These are phyloP conservation scores for Zapornia atra DNA, from an alignment of 2,113 vertebrate genomes.

Conservation along the genomic window DNA sequence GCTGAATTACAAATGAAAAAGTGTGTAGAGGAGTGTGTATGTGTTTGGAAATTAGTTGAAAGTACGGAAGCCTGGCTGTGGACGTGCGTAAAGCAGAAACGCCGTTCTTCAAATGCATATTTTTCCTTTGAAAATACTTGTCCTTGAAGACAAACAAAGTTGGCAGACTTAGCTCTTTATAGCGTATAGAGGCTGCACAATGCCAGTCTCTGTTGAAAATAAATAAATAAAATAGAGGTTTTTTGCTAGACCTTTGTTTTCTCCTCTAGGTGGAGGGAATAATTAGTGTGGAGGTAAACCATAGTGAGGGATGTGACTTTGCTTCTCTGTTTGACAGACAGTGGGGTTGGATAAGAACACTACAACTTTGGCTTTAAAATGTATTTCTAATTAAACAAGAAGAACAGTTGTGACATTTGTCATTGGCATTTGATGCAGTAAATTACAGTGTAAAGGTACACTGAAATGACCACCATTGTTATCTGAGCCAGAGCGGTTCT, in stretches of 20 bases:
- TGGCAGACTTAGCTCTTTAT: background rate
- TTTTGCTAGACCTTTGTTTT: background rate
- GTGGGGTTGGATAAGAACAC: background rate
- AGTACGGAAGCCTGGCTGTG: fast-evolving
- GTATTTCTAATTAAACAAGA: background rate
- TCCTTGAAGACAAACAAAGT: background rate
- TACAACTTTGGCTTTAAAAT: background rate
- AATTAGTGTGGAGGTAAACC: background rate
- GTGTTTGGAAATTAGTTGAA: background rate
- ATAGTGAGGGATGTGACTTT: background rate
- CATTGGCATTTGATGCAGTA: background rate
- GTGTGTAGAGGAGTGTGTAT: fast-evolving
- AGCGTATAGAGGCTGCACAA: background rate
- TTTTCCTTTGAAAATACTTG: background rate
- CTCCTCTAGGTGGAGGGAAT: background rate
- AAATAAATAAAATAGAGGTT: background rate
- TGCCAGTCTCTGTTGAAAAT: background rate
- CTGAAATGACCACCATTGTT: background rate
- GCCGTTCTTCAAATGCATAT: fast-evolving
- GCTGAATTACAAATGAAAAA: background rate
- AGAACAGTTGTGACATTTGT: background rate
- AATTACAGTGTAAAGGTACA: background rate
- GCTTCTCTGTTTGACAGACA: background rate
- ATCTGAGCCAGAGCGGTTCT: background rate
- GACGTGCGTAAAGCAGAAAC: background rate